A percentile compares a stretch with the other conserved stretches of the same genome.
Conservation (phyloP, 2,113 vertebrate species). For the Perca flavescens region DNA sequence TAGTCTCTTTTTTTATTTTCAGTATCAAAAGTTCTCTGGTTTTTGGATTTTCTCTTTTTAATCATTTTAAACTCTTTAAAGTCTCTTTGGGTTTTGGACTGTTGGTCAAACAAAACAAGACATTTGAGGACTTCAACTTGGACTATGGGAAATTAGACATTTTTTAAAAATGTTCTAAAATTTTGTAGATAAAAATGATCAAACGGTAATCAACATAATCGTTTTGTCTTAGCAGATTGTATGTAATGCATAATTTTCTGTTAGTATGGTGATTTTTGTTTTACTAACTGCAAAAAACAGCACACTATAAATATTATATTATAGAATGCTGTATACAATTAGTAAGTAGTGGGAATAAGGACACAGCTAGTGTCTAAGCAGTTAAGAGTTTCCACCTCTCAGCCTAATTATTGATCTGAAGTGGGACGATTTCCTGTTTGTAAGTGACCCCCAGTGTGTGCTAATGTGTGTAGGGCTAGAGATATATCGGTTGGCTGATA, state of each 20-base stretch:
- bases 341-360: neutral
- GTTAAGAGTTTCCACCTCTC: slow-evolving; percentile 2
- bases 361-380: neutral
- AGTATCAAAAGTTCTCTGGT: too few relatives aligned
- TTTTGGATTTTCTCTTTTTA: neutral
- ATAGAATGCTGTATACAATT: neutral
- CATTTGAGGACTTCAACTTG: neutral
- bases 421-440: neutral
- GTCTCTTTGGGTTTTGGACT: neutral
- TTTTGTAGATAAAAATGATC: neutral
- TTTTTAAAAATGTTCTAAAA: neutral
- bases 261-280: neutral
- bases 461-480: neutral
- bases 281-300: neutral
- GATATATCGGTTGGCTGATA: too few relatives aligned
- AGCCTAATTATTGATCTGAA: neutral
- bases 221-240: too few relatives aligned
- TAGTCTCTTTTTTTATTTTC: neutral
- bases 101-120: neutral
- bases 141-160: neutral
- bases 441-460: neutral
- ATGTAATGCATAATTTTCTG: neutral
- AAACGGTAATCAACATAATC: neutral
- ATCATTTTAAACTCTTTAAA: neutral
- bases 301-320: neutral